These are phyloP conservation scores for Teleiodes luculella DNA, from an alignment of 2,888 invertebrate genomes.

Conservation along the genomic window DNA sequence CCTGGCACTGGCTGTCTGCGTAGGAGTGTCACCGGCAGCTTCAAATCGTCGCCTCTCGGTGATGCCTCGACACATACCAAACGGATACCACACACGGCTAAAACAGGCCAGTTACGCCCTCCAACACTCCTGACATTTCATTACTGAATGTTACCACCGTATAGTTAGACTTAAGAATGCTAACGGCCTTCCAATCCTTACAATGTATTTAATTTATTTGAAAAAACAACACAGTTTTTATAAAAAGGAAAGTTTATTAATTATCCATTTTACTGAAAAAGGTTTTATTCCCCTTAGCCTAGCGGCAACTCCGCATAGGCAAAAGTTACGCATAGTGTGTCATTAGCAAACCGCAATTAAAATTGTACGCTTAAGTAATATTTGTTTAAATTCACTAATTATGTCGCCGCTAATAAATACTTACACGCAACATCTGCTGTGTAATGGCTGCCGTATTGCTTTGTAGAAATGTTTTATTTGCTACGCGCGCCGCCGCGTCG, in stretches of 20 bases:
- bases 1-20: slow-evolving; percentile 14
- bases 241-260: slow-evolving; percentile 3
- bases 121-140: slow-evolving; percentile 33
- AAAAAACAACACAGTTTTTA: not conserved
- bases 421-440: slow-evolving; percentile 70
- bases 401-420: slow-evolving; percentile 68
- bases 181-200: slow-evolving; percentile 9
- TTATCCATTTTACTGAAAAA: slow-evolving; percentile 8
- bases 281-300: slow-evolving; percentile 4
- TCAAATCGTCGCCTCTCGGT: slow-evolving; percentile 17
- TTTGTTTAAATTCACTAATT: slow-evolving; percentile 76
- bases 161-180: not conserved
- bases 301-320: slow-evolving; percentile 5
- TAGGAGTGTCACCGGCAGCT: slow-evolving; percentile 26
- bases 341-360: slow-evolving; percentile 63
- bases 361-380: slow-evolving; percentile 69
- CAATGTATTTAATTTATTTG: not conserved
- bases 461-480: slow-evolving; percentile 63
- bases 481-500: slow-evolving; percentile 47
- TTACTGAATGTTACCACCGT: slow-evolving; percentile 19
- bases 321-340: slow-evolving; percentile 34
- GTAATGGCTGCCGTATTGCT: slow-evolving; percentile 51
- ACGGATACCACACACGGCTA: slow-evolving; percentile 22
- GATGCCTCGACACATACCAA: slow-evolving; percentile 35
- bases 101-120: slow-evolving; percentile 30